A percentile compares a stretch with the other conserved stretches of the same genome.
phyloP scores from a whole-genome alignment of 2,888 invertebrate genomes.

The Gastrophysa polygoni region DNA sequence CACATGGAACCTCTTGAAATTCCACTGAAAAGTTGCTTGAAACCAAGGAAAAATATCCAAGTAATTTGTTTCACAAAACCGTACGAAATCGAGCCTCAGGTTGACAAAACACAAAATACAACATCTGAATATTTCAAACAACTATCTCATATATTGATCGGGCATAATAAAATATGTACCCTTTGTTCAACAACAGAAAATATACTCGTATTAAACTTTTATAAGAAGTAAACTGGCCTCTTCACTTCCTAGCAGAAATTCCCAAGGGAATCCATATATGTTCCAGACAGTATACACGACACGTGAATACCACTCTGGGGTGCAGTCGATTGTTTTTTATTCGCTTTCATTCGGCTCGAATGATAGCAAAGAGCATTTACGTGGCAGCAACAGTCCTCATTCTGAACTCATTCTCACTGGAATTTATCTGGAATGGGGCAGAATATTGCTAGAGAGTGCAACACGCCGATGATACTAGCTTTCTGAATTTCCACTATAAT shows the following conservation, averaged over 20 bases:
- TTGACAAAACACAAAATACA: no score
- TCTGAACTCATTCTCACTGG: background rate
- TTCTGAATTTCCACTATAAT: no score
- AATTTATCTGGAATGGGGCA: background rate
- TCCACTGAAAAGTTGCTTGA: no score
- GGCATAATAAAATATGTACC: background rate
- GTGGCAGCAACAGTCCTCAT: background rate
- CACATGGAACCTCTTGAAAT: no score
- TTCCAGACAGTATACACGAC: background rate
- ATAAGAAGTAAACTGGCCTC: background rate
- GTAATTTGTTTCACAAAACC: no score
- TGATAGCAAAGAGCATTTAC: background rate
- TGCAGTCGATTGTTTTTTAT: slow-evolving; percentile 14
- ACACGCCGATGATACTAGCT: no score
- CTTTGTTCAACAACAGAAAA: background rate
- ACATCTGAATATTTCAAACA: no score
- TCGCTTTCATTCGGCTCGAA: slow-evolving; percentile 2
- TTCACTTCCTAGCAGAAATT: background rate
- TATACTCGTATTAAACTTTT: background rate
- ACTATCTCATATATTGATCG: no score
- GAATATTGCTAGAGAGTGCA: no score
- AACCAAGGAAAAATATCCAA: no score
- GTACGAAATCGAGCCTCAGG: no score
- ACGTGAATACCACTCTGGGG: slow-evolving; percentile 8
- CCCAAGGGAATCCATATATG: background rate